phyloP scores from a whole-genome alignment of 2,888 invertebrate genomes.

The Amiota mariae region DNA sequence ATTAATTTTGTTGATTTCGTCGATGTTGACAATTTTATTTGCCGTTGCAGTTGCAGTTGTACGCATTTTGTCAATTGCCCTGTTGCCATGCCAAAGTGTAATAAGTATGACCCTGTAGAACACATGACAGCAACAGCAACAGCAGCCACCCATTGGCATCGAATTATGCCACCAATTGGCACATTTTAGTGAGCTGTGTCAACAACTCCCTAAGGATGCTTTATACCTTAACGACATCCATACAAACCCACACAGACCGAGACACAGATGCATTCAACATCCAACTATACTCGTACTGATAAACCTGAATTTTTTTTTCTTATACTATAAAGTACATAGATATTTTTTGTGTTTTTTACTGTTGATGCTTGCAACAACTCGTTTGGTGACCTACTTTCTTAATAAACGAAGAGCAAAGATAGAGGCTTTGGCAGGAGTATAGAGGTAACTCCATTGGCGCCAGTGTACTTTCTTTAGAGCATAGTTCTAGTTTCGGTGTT shows the following conservation, averaged over 20 bases:
- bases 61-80: too few species aligned
- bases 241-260: not conserved
- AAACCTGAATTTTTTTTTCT: too few species aligned
- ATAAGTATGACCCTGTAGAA: too few species aligned
- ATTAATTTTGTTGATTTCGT: slow-evolving; percentile 44
- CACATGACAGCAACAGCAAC: not conserved
- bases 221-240: not conserved
- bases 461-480: too few species aligned
- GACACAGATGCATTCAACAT: too few species aligned
- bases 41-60: too few species aligned
- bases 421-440: not conserved
- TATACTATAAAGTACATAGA: too few species aligned
- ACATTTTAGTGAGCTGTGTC: not conserved
- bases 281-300: too few species aligned
- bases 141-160: not conserved
- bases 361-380: slow-evolving; percentile 40
- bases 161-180: not conserved
- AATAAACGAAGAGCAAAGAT: not conserved
- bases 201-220: slow-evolving; percentile 49
- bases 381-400: slow-evolving; percentile 54
- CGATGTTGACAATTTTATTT: too few species aligned
- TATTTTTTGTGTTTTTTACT: slow-evolving; percentile 9
- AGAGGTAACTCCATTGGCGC: not conserved
- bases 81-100: too few species aligned
- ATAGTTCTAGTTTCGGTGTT: slow-evolving; percentile 42